Percentiles rank a stretch among this genome's conserved stretches.
Conservation (phyloP, 1,140 invertebrate species). For the Ladona fulva region DNA sequence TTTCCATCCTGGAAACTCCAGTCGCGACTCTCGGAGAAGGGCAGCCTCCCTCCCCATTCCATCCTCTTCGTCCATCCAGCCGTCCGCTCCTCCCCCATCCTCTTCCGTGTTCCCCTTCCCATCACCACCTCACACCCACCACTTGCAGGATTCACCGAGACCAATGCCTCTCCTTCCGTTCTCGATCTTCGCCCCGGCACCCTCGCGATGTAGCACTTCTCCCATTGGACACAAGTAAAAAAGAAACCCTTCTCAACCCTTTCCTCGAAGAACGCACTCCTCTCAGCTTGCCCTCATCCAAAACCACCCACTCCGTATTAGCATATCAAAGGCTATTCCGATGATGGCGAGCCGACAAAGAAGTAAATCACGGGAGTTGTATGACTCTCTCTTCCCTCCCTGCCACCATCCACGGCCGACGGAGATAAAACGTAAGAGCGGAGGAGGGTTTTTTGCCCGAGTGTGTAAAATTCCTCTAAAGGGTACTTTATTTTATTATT, state of each 20-base stretch:
- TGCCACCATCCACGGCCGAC: background rate
- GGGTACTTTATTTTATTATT: too few relatives aligned
- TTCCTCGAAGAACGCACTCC: background rate
- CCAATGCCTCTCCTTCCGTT: too few relatives aligned
- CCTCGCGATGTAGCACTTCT: too few relatives aligned
- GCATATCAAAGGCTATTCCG: background rate
- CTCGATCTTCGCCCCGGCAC: too few relatives aligned
- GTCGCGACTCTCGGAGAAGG: background rate
- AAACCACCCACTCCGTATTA: background rate
- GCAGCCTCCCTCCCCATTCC: background rate
- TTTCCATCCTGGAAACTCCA: background rate
- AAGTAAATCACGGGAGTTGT: slow-evolving; percentile 1
- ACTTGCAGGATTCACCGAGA: background rate
- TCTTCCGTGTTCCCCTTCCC: background rate
- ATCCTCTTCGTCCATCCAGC: background rate
- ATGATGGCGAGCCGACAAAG: background rate
- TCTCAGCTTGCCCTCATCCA: background rate
- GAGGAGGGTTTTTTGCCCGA: background rate
- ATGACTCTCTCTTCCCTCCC: background rate
- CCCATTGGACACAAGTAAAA: too few relatives aligned
- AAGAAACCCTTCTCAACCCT: background rate
- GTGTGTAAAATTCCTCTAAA: too few relatives aligned
- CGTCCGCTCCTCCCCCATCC: background rate
- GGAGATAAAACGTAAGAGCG: background rate
- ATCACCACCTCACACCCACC: background rate